Conservation (phyloP, 2,888 invertebrate genomes). For the Yponomeuta cagnagella region DNA sequence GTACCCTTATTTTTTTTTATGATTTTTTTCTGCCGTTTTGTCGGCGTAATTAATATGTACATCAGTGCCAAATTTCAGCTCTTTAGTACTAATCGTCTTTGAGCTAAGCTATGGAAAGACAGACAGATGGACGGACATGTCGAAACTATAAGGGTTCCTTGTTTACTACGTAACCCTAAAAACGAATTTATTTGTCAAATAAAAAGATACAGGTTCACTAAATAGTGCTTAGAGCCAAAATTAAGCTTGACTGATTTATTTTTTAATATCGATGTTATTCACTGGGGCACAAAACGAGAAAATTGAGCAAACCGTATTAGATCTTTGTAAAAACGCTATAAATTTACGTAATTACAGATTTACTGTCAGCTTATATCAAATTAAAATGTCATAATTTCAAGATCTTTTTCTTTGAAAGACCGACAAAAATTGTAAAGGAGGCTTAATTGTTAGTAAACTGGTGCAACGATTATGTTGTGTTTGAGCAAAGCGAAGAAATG, state of each 20-base stretch:
- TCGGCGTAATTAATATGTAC: no score
- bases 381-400: slow-evolving; percentile 10
- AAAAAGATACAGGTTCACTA: slow-evolving; percentile 44
- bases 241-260: slow-evolving; percentile 49
- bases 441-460: no score
- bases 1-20: no score
- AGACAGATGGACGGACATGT: no score
- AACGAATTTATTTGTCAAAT: slow-evolving; percentile 34
- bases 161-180: not conserved
- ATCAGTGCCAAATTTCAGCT: no score
- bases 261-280: slow-evolving; percentile 31
- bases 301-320: not conserved
- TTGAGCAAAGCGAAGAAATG: not conserved
- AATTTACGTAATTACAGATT: slow-evolving; percentile 8
- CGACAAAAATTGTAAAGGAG: not conserved
- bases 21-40: no score
- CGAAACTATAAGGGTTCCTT: no score
- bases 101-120: no score
- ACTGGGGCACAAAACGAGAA: not conserved
- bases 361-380: slow-evolving; percentile 11
- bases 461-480: not conserved
- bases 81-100: no score
- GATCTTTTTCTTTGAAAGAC: not conserved
- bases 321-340: slow-evolving; percentile 9
- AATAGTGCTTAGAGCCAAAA: slow-evolving; percentile 48